Conservation (phyloP, 2,797 vertebrate genomes). For the Notamacropus eugenii region DNA sequence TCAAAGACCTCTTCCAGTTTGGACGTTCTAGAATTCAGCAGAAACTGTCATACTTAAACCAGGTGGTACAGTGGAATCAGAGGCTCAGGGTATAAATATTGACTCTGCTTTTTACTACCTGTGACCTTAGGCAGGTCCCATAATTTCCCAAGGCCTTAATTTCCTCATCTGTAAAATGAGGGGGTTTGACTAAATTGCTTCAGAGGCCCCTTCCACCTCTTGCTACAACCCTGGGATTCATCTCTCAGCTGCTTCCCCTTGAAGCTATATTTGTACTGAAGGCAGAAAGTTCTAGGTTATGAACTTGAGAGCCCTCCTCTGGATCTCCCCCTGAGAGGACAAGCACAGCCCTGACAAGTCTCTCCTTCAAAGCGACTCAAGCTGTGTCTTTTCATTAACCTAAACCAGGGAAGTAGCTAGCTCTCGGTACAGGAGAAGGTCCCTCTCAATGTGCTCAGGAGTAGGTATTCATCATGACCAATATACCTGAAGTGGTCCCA, state of each 20-base stretch:
- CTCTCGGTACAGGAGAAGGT: background rate
- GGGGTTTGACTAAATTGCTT: background rate
- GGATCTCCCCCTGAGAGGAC: background rate
- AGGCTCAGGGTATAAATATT: background rate
- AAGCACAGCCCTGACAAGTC: background rate
- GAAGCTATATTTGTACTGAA: background rate
- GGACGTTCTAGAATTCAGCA: background rate
- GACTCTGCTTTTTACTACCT: background rate
- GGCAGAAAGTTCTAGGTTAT: background rate
- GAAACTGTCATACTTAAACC: background rate
- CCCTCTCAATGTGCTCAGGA: background rate
- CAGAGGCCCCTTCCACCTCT: background rate
- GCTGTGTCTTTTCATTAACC: background rate
- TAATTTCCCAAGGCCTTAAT: background rate
- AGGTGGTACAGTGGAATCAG: background rate
- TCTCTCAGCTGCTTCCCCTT: background rate
- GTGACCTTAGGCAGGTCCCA: background rate
- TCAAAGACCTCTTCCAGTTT: background rate
- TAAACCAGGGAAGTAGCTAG: background rate
- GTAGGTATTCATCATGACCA: background rate
- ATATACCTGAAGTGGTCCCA: background rate
- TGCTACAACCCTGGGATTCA: background rate
- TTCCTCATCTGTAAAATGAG: background rate
- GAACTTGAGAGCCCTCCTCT: background rate
- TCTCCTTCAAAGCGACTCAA: background rate